Conservation (phyloP, 2,797 vertebrate genomes). For the Merluccius polli region DNA sequence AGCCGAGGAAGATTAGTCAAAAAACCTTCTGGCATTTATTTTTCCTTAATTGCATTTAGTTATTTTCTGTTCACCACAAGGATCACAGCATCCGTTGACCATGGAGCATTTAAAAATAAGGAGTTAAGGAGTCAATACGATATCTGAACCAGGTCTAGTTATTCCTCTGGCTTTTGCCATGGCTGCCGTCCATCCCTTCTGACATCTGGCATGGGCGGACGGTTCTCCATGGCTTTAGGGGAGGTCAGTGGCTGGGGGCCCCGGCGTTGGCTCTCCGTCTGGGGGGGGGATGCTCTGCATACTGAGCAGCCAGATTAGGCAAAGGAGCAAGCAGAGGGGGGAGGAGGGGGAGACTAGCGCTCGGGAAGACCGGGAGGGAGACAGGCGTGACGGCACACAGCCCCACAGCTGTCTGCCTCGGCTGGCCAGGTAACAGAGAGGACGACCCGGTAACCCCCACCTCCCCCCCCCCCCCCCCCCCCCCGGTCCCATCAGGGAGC, state of each 20-base stretch:
- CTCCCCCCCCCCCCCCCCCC: neutral
- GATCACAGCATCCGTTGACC: neutral
- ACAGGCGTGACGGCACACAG: slow-evolving; percentile 56
- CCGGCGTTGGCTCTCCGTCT: slow-evolving; percentile 46
- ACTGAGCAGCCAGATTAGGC: slow-evolving; percentile 69
- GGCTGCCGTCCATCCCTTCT: slow-evolving; percentile 62
- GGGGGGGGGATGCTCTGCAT: slow-evolving; percentile 65
- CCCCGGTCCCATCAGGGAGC: neutral
- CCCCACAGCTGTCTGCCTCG: slow-evolving; percentile 44
- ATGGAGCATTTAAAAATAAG: neutral
- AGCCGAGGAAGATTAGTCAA: neutral
- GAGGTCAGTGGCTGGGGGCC: slow-evolving; percentile 64
- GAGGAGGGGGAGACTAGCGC: no score
- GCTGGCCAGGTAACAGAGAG: slow-evolving; percentile 53
- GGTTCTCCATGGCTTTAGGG: slow-evolving; percentile 66
- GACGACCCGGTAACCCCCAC: slow-evolving; percentile 34
- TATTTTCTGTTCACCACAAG: slow-evolving; percentile 3
- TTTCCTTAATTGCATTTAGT: slow-evolving; percentile 29
- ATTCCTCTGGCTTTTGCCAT: slow-evolving; percentile 59
- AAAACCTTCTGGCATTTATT: neutral
- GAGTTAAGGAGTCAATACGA: neutral
- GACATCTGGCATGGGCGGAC: slow-evolving; percentile 68
- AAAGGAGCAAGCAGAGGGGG: slow-evolving; percentile 52
- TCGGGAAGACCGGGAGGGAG: slow-evolving; percentile 47
- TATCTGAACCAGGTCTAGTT: slow-evolving; percentile 53